Base-by-base conservation (phyloP, 2,113 vertebrate genomes). In the Dasyornis broadbenti region DNA sequence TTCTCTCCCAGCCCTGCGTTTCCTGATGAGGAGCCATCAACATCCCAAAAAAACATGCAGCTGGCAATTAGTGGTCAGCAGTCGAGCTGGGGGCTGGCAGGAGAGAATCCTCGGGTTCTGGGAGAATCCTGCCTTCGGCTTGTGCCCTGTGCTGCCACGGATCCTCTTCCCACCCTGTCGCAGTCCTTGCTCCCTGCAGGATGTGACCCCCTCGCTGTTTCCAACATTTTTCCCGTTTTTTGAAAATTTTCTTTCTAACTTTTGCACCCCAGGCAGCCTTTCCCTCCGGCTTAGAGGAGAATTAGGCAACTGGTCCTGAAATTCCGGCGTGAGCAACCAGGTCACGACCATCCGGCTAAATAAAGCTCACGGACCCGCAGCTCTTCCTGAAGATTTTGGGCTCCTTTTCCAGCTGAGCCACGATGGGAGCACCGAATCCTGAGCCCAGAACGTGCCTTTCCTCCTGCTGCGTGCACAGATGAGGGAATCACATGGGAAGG, bases 291-390 rank as follows among this genome's bases (percentile, higher is more conserved):
- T 82, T 10, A 16, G 59, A 30, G 23, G 16, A 68, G 21, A 33
- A 69, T 77, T 33, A 31, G 4, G 37, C 57, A 81, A 52, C 77
- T 3, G 23, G 1, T 84, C 56, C 77, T 3, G 2, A 71, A 94
- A 91, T 82, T 75, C 60, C 89, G 68, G 21, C 1, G 0, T 12
- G 35, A 90, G 21, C 79, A 52, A 11, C 13, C 40, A 28, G 64
- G 37, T 66, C 72, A 2, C 0, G 11, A 83, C 23, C 81, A 90
- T 15, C 50, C 18, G 1, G 39, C 39, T 5, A 66, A 89, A 73
- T 0, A 59, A 63, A 96, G 15, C 12, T 1, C 40, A 8, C 0
- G 3, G 45, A 37, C 11, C n/a, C 35, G 4, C 1, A 1, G 86
- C 45, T 65, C 59, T 81, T 45, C 90, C 73, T 30, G 14, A 53